Percentiles rank a stretch among this genome's conserved stretches.
These are phyloP conservation scores for Discoglossus pictus DNA, from an alignment of 2,797 vertebrate genomes.

Conservation along the genomic window DNA sequence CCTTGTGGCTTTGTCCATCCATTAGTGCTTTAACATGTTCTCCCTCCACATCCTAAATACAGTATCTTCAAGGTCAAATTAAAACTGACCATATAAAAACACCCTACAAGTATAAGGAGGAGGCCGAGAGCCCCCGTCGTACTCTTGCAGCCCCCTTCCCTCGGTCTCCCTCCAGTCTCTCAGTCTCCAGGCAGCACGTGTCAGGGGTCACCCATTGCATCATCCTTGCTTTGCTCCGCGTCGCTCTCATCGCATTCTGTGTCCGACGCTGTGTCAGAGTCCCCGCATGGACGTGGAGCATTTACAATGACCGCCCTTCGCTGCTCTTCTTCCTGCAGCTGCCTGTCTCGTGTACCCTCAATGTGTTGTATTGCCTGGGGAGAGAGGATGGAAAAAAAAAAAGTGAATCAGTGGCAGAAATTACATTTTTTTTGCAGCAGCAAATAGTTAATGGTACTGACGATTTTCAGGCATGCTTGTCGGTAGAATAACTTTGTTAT, in stretches of 20 bases:
- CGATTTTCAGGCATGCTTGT: no score
- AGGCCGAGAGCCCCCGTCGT: conserved; percentile 32
- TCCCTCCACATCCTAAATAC: conserved; percentile 34
- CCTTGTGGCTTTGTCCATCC: conserved; percentile 17
- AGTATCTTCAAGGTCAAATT: conserved; percentile 44
- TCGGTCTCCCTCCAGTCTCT: conserved; percentile 52
- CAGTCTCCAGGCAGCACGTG: conserved; percentile 58
- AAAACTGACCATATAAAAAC: conserved; percentile 32
- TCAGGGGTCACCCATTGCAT: conserved; percentile 78
- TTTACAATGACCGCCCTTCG: conserved; percentile 90
- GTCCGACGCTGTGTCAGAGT: conserved; percentile 82
- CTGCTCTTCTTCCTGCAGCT: conserved; percentile 83
- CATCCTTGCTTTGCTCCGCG: conserved; percentile 73
- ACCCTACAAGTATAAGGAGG: conserved; percentile 26
- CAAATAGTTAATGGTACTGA: no score
- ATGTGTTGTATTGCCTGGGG: conserved; percentile 97
- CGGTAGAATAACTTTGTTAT: no score
- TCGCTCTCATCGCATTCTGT: conserved; percentile 72
- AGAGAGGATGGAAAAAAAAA: neutral
- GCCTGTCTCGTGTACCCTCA: conserved; percentile 90
- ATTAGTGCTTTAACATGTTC: conserved; percentile 46
- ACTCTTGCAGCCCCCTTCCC: conserved; percentile 51
- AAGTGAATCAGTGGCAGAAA: no score
- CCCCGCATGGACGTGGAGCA: conserved; percentile 76
- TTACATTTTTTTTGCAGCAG: no score